Evolutionary conservation across 2,797 vertebrate species (phyloP).

Genomic region (Mycteria americana): DNA sequence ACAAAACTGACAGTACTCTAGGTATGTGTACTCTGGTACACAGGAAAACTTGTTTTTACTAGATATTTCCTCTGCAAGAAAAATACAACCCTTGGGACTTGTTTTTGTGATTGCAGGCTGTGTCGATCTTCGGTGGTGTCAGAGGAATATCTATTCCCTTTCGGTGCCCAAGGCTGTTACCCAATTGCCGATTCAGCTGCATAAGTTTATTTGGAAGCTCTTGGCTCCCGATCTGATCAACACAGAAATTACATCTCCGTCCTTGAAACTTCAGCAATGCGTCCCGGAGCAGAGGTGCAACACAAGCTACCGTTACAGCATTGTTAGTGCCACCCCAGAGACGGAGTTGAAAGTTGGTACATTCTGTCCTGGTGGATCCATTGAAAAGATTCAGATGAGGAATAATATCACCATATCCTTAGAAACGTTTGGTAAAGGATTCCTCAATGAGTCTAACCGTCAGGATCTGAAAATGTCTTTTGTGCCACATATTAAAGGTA

Average conservation of each 20-base stretch:
- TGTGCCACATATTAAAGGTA: constrained; percentile 83
- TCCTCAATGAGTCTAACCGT: constrained; percentile 52
- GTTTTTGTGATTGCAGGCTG: constrained; percentile 63
- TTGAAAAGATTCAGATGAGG: constrained; percentile 85
- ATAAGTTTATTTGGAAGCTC: constrained; percentile 85
- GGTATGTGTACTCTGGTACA: background rate
- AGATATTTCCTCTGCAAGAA: background rate
- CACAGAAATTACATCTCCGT: constrained; percentile 73
- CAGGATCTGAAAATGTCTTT: constrained; percentile 80
- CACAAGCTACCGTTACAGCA: constrained; percentile 65
- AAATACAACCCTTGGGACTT: background rate
- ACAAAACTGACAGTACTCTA: background rate
- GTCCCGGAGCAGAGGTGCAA: constrained; percentile 78
- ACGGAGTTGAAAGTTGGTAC: constrained; percentile 72
- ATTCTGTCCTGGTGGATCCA: constrained; percentile 83
- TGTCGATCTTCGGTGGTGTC: constrained; percentile 64
- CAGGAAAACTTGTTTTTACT: background rate
- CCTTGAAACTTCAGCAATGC: constrained; percentile 79
- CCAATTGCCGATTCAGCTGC: constrained; percentile 79
- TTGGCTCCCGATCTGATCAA: constrained; percentile 70
- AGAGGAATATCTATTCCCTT: constrained; percentile 63
- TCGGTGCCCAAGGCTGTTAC: constrained; percentile 73
- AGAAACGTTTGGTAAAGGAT: constrained; percentile 2
- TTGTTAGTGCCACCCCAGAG: constrained; percentile 68
- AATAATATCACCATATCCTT: constrained; percentile 81